A percentile compares a stretch with the other conserved stretches of the same genome.
phyloP scores from a whole-genome alignment of 2,797 vertebrate species.

The Hydrolagus colliei region DNA sequence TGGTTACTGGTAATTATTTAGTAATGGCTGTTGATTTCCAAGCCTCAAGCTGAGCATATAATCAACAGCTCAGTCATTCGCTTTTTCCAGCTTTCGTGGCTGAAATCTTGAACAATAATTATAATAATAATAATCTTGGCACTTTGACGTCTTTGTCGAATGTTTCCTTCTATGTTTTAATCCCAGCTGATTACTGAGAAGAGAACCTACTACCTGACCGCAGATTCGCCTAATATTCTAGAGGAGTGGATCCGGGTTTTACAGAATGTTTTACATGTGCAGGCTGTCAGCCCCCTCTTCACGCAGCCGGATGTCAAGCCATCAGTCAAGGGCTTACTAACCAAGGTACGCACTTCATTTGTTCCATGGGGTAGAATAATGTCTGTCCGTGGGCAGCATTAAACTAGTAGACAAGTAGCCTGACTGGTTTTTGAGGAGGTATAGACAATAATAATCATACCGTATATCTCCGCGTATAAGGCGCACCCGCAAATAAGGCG shows the following conservation, averaged over 20 bases:
- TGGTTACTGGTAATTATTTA: not conserved
- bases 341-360: constrained; percentile 64
- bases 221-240: constrained; percentile 92
- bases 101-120: too few species aligned
- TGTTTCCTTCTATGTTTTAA: not conserved
- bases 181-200: constrained; percentile 81
- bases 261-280: constrained; percentile 81
- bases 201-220: constrained; percentile 80
- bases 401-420: not conserved
- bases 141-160: too few species aligned
- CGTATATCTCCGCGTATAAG: too few species aligned
- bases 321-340: constrained; percentile 75
- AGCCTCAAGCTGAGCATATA: not conserved
- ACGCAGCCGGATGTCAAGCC: constrained; percentile 78
- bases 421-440: too few species aligned
- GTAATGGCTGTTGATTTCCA: not conserved
- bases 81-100: not conserved
- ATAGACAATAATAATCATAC: too few species aligned
- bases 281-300: constrained; percentile 80
- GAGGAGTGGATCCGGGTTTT: constrained; percentile 92
- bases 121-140: not conserved
- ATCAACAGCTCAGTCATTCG: not conserved
- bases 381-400: not conserved
- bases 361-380: not conserved
- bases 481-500: too few species aligned